phyloP scores from a whole-genome alignment of 2,113 vertebrate species.

The Neopipo cinnamomea region DNA sequence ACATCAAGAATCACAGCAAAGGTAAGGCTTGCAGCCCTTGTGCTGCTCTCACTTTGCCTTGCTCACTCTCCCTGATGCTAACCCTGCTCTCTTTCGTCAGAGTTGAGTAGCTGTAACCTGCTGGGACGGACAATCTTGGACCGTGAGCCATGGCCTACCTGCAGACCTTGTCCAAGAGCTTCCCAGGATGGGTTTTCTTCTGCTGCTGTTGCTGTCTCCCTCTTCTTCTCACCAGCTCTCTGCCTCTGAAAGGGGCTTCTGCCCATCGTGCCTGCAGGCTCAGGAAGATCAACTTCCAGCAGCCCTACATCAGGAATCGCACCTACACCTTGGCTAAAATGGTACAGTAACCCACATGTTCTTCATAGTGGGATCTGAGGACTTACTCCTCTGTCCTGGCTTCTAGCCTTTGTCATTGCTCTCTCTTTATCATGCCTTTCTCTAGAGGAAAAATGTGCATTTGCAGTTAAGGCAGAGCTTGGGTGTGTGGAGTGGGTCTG shows the following conservation, averaged over 20 bases:
- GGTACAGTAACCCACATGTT: constrained; percentile 22
- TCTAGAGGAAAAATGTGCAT: background rate
- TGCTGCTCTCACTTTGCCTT: background rate
- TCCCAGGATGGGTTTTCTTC: constrained; percentile 7
- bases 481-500: background rate
- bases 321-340: constrained; percentile 68
- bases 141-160: constrained; percentile 36
- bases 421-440: background rate
- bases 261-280: constrained; percentile 53
- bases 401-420: background rate
- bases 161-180: constrained; percentile 11
- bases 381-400: background rate
- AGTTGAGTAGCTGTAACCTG: background rate
- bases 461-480: background rate
- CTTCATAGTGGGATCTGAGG: background rate
- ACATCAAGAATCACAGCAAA: constrained; percentile 34
- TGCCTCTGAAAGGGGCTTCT: background rate
- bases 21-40: constrained; percentile 54
- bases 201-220: constrained; percentile 46
- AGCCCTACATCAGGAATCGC: constrained; percentile 56
- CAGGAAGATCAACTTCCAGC: constrained; percentile 28
- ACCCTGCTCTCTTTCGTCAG: constrained; percentile 11
- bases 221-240: constrained; percentile 45
- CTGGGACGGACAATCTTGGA: background rate
- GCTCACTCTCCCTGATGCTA: background rate